phyloP scores from a whole-genome alignment of 2,113 vertebrate genomes.

The Bufo bufo region DNA sequence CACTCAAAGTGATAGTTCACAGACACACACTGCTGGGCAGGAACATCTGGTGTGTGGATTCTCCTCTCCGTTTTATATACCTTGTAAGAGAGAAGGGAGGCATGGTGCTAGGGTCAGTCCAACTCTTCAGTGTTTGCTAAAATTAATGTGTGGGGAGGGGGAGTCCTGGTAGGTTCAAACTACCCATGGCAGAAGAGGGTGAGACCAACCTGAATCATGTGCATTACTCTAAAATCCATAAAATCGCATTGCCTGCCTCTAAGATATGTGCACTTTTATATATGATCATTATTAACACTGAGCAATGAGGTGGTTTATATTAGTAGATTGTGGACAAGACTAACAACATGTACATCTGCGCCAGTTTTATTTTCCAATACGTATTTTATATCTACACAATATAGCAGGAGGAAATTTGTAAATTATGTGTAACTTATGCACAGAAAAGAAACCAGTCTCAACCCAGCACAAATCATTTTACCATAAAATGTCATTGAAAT shows the following conservation, averaged over 20 bases:
- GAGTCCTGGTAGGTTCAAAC: not conserved
- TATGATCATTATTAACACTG: not conserved
- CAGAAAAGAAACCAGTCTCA: not conserved
- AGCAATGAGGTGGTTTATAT: no score
- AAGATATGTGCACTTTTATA: not conserved
- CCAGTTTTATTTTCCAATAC: no score
- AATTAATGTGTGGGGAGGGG: not conserved
- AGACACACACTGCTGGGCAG: not conserved
- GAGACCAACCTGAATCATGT: not conserved
- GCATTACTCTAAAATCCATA: not conserved
- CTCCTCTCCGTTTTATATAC: not conserved
- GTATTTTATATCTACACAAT: no score
- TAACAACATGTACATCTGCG: no score
- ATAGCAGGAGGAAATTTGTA: no score
- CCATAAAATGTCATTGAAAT: slow-evolving; percentile 18
- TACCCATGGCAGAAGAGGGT: not conserved
- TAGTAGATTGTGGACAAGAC: no score
- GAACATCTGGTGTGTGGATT: not conserved
- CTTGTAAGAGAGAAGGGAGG: not conserved
- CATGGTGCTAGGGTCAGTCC: not conserved
- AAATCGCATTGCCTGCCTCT: not conserved
- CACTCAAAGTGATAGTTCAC: not conserved
- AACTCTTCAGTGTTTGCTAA: not conserved
- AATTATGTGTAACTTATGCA: not conserved
- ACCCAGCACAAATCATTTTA: not conserved